Evolutionary conservation across 2,797 vertebrate species (phyloP).

Genomic region (Halcyon badia): DNA sequence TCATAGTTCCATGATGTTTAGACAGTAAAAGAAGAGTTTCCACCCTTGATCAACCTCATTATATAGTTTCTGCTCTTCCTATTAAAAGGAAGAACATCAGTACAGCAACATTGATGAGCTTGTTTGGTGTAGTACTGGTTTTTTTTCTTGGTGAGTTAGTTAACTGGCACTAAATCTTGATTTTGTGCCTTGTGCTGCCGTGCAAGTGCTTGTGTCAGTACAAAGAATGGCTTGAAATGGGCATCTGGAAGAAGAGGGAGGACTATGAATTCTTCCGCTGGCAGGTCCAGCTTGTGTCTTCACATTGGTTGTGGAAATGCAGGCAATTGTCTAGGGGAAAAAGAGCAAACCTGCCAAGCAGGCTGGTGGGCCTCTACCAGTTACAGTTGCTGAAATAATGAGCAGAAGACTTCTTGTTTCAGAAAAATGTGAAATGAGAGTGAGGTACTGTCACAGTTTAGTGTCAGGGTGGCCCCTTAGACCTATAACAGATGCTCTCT

Average conservation of each 20-base stretch:
- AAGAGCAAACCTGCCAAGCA: neutral
- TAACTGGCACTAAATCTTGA: neutral
- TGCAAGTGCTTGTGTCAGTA: neutral
- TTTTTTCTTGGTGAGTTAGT: neutral
- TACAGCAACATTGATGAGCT: neutral
- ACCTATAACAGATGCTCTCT: no score
- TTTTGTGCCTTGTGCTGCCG: neutral
- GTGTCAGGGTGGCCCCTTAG: no score
- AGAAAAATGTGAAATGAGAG: neutral
- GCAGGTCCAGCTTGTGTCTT: neutral
- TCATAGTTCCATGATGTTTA: neutral
- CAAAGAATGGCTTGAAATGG: neutral
- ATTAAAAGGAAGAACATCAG: neutral
- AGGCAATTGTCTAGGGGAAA: neutral
- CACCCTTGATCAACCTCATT: neutral
- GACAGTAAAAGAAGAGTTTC: neutral
- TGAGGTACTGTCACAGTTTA: neutral
- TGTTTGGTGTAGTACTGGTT: neutral
- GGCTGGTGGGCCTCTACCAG: neutral
- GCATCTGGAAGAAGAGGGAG: neutral
- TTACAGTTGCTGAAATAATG: neutral
- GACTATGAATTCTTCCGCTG: neutral
- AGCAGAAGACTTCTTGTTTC: neutral
- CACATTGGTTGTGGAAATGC: neutral
- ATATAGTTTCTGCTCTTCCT: neutral